Evolutionary conservation across 2,888 invertebrate species (phyloP), one percentile per base, ranked within the genome.

Genomic region (Phaonia tiefii): DNA sequence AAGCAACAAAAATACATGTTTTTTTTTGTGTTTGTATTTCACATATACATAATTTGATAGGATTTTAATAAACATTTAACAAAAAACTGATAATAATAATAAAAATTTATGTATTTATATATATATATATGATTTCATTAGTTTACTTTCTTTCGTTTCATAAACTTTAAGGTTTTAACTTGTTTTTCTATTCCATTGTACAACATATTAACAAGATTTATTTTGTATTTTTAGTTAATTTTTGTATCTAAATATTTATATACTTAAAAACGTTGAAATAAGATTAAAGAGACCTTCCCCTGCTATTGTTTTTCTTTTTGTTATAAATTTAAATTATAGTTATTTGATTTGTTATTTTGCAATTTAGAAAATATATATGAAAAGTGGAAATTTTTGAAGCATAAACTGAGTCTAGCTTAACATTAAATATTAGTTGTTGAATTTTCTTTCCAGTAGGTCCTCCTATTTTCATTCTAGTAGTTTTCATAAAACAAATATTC

Each of bases 281-380:
- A 37, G 31, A 63, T 31, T 69, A 46, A 67, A 70, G 46, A 75
- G 65, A 58, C 67, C 56, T 73, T 75, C 31, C 20, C 69, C 67
- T 75, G 17, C 44, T 2, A 44, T 5, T 67, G 51, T 54, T 67
- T 20, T 70, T 69, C 44, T 22, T 58, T 70, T 63, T 17, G 66
- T 26, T 80, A 75, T 80, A 73, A 76, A 72, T 69, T 66, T 69
- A 49, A 67, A 76, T 83, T 82, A 75, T 78, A 79, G 72, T 79
- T 75, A 82, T 67, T 84, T 80, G 79, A 80, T 76, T 81, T 76
- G 31, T 71, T 4, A 37, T 56, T 20, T 37, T 46, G 63, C 26
- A 76, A 26, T 67, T 51, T 66, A 69, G 49, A 79, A 26, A 49
- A 56, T 65, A 31, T 75, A 13, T 76, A 69, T 77, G 66, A 65